Evolutionary conservation across 2,113 vertebrate genomes (phyloP).

Genomic region (Python bivittatus): DNA sequence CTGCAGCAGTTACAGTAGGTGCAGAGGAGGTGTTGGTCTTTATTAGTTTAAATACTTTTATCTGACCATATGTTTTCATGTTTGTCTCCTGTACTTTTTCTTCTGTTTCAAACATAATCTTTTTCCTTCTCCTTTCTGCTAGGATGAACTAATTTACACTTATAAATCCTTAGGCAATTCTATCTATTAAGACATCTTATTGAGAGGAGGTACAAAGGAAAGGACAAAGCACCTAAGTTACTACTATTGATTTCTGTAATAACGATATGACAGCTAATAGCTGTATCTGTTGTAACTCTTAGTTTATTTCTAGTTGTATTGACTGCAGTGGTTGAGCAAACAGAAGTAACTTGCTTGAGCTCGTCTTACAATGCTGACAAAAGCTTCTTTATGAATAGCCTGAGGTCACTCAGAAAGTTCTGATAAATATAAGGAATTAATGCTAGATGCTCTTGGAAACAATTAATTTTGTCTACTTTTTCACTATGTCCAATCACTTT

Average conservation of each 20-base stretch:
- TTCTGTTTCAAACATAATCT: not conserved
- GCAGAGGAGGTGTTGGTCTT: not conserved
- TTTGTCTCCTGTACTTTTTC: not conserved
- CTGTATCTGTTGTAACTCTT: not conserved
- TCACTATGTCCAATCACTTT: not conserved
- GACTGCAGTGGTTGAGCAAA: not conserved
- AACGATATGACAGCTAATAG: not conserved
- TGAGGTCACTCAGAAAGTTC: not conserved
- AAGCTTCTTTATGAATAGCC: not conserved
- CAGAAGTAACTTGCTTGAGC: not conserved
- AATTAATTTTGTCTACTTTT: not conserved
- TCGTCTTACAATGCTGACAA: not conserved
- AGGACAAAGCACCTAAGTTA: not conserved
- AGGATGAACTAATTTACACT: not conserved
- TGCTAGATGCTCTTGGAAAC: not conserved
- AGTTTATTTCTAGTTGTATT: not conserved
- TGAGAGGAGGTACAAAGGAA: not conserved
- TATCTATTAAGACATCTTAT: not conserved
- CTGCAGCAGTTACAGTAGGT: not conserved
- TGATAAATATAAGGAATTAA: not conserved
- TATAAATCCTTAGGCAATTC: not conserved
- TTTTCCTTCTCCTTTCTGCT: not conserved
- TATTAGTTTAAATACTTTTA: not conserved
- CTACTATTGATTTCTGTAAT: not conserved
- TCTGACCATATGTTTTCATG: not conserved